Conservation (phyloP, 2,888 invertebrate species). For the Drosophila meridiana region DNA sequence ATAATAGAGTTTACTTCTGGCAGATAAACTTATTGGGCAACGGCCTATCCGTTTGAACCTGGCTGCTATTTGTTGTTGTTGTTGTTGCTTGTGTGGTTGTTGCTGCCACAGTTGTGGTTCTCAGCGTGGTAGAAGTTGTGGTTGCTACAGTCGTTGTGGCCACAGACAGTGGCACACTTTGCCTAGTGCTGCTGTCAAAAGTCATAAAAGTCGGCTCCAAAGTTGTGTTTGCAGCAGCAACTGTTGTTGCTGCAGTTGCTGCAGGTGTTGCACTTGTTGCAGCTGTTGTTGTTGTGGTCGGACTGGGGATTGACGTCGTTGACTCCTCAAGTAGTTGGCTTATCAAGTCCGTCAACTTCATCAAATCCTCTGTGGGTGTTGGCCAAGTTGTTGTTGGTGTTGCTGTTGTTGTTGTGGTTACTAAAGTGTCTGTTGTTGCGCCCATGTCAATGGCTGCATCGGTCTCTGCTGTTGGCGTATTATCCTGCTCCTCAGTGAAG, state of each 20-base stretch:
- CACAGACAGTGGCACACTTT: slow-evolving; percentile 11
- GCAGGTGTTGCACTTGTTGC: slow-evolving; percentile 16
- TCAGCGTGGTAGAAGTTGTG: neutral
- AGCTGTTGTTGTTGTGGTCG: slow-evolving; percentile 14
- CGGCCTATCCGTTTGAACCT: slow-evolving; percentile 17
- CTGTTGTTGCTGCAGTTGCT: slow-evolving; percentile 21
- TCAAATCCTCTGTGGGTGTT: slow-evolving; percentile 63
- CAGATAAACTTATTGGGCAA: slow-evolving; percentile 76
- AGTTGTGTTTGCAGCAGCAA: slow-evolving; percentile 26
- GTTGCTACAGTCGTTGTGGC: slow-evolving; percentile 6
- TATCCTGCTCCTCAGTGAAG: slow-evolving; percentile 2
- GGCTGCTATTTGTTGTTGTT: neutral
- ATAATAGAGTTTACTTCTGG: slow-evolving; percentile 44
- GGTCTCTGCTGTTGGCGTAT: slow-evolving; percentile 11
- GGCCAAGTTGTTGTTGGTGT: slow-evolving; percentile 50
- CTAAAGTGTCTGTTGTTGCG: slow-evolving; percentile 1
- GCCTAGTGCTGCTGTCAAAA: slow-evolving; percentile 15
- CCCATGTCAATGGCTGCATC: neutral
- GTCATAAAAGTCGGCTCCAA: neutral
- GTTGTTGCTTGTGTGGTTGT: neutral
- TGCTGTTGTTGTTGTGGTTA: slow-evolving; percentile 22
- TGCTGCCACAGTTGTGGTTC: slow-evolving; percentile 4
- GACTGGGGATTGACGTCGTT: slow-evolving; percentile 19
- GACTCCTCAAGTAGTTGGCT: slow-evolving; percentile 51
- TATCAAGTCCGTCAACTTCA: slow-evolving; percentile 58